These are phyloP conservation scores for Luperina testacea DNA, from an alignment of 2,888 invertebrate species.

Conservation along the genomic window DNA sequence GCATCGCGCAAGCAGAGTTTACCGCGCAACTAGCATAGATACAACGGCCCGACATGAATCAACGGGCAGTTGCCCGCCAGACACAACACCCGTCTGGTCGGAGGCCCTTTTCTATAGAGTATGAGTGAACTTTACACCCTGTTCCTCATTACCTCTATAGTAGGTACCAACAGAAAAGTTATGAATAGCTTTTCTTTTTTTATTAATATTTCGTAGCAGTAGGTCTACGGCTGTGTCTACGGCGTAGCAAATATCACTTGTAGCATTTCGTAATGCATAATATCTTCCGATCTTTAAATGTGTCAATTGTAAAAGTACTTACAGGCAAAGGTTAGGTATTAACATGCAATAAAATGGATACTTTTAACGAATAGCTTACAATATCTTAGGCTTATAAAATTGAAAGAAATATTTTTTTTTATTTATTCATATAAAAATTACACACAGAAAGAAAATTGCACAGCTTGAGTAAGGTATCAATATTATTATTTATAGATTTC, in stretches of 20 bases:
- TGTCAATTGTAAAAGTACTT: no score
- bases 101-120: no score
- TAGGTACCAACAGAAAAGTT: not conserved
- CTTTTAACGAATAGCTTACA: no score
- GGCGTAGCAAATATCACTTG: conserved; percentile 2
- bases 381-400: not conserved
- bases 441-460: not conserved
- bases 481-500: not conserved
- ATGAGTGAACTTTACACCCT: no score
- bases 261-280: not conserved
- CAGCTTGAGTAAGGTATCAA: not conserved
- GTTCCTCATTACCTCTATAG: no score
- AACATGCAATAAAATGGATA: not conserved
- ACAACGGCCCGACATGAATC: no score
- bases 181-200: not conserved
- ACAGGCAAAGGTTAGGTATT: not conserved
- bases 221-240: conserved; percentile 10
- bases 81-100: no score
- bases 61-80: no score
- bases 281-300: not conserved
- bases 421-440: not conserved
- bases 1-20: no score
- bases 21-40: no score
- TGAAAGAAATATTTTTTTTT: not conserved
- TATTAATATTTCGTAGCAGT: conserved; percentile 12